Base-by-base conservation (phyloP, 2,113 vertebrate genomes). In the Tachysurus fulvidraco region DNA sequence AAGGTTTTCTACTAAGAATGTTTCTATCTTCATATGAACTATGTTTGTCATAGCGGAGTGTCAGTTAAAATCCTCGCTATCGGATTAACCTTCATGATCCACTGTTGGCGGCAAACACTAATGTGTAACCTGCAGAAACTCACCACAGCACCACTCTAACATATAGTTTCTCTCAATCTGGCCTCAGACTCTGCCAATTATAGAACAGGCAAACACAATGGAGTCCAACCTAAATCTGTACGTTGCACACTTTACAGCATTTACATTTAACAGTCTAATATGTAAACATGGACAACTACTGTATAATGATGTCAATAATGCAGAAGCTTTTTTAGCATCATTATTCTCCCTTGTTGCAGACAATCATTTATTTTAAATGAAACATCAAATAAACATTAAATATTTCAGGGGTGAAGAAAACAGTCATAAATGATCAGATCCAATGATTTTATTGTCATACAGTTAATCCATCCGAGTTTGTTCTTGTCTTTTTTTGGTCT, bases 101-200 rank as follows among this genome's bases (percentile, higher is more conserved):
- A 71, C 17, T 10, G 30, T 9, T 19, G 67, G 1, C 5, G 17
- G 1, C 19, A 16, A 28, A 16, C 36, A 71, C 19, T 46, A 10
- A 46, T 7, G 1, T 46, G 21, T 14, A 25, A 23, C 30, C 19
- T 41, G 67, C 16, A 21, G 67, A 71, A 1, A 10, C 52, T 54
- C 62, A 77, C 73, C 85, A 36, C 36, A 86, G 85, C 81, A 86
- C 28, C 80, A 83, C 30, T 80, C 81, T 60, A 69, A 54, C 59
- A 76, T 78, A 69, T 67, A 14, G 30, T 88, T 84, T 83, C 87
- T 28, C 76, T 13, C 84, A 81, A 86, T 83, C 85, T 86, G 85
- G 57, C 76, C 76, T n/a, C 30, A 46, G 44, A 64, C 23, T 25
- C 81, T 86, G 84, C 88, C 81, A 83, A 88, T 86, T 88, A 83